Percentiles rank a stretch among this genome's conserved stretches.
These are phyloP conservation scores for Siderastrea radians DNA, from an alignment of 92 coral and sea anemone species.

Conservation along the genomic window DNA sequence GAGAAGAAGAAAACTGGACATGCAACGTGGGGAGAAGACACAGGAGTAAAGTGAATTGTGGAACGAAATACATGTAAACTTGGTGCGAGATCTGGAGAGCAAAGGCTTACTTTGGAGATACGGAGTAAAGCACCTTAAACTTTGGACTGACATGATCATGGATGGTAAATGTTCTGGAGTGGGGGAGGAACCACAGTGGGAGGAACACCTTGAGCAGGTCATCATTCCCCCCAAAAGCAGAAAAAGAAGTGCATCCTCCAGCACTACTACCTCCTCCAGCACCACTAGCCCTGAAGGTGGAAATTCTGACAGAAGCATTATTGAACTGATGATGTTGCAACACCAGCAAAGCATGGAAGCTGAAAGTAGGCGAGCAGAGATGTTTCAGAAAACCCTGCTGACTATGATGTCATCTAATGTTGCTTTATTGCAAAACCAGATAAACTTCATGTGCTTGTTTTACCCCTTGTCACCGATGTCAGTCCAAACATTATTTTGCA, in stretches of 20 bases:
- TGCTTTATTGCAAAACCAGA: background rate
- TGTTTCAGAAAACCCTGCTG: background rate
- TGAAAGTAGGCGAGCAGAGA: constrained; percentile 39
- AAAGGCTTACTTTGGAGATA: constrained; percentile 66
- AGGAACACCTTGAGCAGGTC: constrained; percentile 50
- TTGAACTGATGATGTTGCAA: constrained; percentile 53
- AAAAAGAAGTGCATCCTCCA: constrained; percentile 29
- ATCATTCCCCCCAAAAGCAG: constrained; percentile 58
- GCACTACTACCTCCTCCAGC: background rate
- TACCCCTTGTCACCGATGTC: no score
- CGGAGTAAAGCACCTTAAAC: constrained; percentile 58
- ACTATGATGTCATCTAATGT: constrained; percentile 27
- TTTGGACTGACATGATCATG: constrained; percentile 70
- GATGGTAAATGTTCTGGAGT: constrained; percentile 56
- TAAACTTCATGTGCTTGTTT: no score
- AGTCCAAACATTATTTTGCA: background rate
- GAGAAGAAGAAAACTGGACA: constrained; percentile 56
- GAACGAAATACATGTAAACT: constrained; percentile 52
- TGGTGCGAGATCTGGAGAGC: constrained; percentile 69
- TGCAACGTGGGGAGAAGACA: constrained; percentile 28
- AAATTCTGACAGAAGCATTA: constrained; percentile 8
- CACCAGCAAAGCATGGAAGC: constrained; percentile 64
- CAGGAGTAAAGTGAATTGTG: constrained; percentile 58
- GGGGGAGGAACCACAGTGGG: constrained; percentile 77
- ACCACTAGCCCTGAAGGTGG: constrained; percentile 14